Evolutionary conservation across 2,113 vertebrate genomes (phyloP).

Genomic region (Myiagra hebetior): DNA sequence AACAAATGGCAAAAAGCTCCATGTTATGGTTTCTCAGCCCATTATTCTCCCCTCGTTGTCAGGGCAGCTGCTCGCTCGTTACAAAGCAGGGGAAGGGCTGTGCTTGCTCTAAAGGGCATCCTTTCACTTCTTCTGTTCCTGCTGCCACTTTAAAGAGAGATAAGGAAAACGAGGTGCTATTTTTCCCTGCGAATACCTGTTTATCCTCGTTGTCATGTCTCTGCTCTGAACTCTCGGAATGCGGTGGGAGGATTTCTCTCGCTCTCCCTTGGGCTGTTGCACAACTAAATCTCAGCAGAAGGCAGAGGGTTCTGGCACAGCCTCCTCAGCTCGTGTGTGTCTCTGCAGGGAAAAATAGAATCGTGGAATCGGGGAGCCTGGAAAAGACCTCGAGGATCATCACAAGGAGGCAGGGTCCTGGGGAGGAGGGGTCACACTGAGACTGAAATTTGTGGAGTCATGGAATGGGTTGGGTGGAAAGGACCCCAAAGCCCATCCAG

Average conservation of each 20-base stretch:
- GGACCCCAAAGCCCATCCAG: rapidly evolving
- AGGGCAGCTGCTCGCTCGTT: not conserved
- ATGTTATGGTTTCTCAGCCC: rapidly evolving
- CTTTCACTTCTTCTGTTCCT: not conserved
- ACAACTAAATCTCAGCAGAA: not conserved
- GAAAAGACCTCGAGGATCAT: not conserved
- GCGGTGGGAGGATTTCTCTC: not conserved
- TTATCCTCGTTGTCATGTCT: not conserved
- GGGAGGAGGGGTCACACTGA: rapidly evolving
- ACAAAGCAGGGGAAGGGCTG: not conserved
- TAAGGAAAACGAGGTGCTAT: not conserved
- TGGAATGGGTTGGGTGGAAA: not conserved
- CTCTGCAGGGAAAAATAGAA: not conserved
- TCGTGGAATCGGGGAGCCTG: rapidly evolving
- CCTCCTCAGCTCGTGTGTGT: not conserved
- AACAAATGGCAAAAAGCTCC: not conserved
- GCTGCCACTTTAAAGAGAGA: not conserved
- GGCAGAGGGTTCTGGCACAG: not conserved
- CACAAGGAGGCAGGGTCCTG: not conserved
- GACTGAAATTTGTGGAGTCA: rapidly evolving
- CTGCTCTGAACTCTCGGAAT: not conserved
- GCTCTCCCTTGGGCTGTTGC: not conserved
- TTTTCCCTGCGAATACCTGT: not conserved
- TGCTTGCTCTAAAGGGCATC: not conserved
- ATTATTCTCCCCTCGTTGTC: not conserved